Percentiles rank a stretch among this genome's conserved stretches.
Conservation (phyloP, 2,888 invertebrate species). For the Andrena hattorfiana region DNA sequence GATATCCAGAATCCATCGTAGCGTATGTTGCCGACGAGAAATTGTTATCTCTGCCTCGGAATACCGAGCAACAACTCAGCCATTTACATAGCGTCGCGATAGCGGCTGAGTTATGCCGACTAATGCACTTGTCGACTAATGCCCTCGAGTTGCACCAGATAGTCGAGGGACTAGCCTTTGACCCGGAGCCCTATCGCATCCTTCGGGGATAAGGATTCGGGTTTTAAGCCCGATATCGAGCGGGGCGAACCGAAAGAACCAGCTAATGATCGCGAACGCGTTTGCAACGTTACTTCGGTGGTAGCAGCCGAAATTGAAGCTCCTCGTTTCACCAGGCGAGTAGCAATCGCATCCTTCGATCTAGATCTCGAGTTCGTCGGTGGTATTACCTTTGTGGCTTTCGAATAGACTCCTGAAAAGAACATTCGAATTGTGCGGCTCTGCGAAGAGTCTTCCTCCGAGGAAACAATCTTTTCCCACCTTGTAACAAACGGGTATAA, state of each 20-base stretch:
- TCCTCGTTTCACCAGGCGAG: constrained; percentile 14
- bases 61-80: constrained; percentile 72
- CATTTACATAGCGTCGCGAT: constrained; percentile 76
- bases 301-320: constrained; percentile 22
- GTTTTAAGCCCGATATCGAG: constrained; percentile 7
- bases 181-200: constrained; percentile 10
- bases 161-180: constrained; percentile 17
- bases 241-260: neutral
- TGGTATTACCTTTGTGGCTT: constrained; percentile 23
- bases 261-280: neutral
- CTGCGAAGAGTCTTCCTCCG: neutral
- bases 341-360: constrained; percentile 11
- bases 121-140: constrained; percentile 71
- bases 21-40: constrained; percentile 33
- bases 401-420: neutral
- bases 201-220: constrained; percentile 24
- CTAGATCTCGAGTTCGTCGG: constrained; percentile 10
- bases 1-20: neutral
- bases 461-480: neutral
- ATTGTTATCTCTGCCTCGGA: constrained; percentile 50
- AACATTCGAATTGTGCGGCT: neutral
- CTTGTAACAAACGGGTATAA: neutral
- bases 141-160: constrained; percentile 44
- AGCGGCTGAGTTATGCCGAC: constrained; percentile 74
- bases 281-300: constrained; percentile 22